Base-by-base conservation (phyloP, 2,113 vertebrate genomes). In the Thalassarche chlororhynchos region DNA sequence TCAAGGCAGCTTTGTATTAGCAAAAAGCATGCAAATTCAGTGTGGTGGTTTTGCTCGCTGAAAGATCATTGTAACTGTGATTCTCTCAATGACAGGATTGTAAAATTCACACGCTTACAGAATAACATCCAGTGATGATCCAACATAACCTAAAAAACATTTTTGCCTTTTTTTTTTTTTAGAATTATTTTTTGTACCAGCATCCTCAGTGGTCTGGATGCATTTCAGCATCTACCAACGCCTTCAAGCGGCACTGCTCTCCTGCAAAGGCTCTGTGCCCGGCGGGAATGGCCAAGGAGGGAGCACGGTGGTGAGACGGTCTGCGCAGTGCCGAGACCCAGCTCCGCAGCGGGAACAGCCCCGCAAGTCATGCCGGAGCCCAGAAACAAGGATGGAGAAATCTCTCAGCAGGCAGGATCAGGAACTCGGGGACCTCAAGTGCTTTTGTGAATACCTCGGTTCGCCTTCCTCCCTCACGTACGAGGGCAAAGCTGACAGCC, bases 291-390 rank as follows among this genome's bases (percentile, higher is more conserved):
- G 9, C 29, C 62, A 42, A 44, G 78, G 51, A 57, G 74, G 31
- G 17, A 49, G 8, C 49, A 31, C 0, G 2, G 51, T 7, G 23
- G 14, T 4, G 57, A 70, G 24, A 61, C 18, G 1, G 2, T 1
- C 8, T 0, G 3, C 5, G 5, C 34, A n/a, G 46, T 11, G 52
- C 38, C 2, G 1, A 28, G n/a, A 49, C 15, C 7, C 23, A 85
- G 66, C 58, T 47, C 70, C 1, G 2, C 26, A 64, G 32, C 0
- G 1, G 17, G 44, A n/a, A 58, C 14, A 74, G 65, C 40, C 44
- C 46, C 3, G 0, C 38, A 31, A n/a, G 17, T 12, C 32, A 52
- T 8, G 60, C 46, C 1, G 3, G 78, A 2, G 2, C 14, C 87
- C 55, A 70, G 32, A 55, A 94, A 85, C 8, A 72, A 46, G 32